These are phyloP conservation scores for Ptyas mucosa DNA, from an alignment of 2,113 vertebrate species.

Conservation along the genomic window DNA sequence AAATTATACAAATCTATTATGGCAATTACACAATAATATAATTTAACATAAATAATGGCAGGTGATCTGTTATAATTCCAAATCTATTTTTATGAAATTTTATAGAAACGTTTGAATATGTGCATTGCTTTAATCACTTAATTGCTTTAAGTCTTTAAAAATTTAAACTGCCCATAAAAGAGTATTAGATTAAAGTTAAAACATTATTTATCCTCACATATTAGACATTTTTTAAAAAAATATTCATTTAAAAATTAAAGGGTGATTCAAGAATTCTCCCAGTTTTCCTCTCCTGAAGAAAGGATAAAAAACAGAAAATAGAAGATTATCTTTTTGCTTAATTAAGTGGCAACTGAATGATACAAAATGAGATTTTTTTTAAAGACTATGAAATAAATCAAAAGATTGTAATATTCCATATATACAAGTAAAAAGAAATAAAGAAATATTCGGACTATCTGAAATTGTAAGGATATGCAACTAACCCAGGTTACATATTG, in stretches of 20 bases:
- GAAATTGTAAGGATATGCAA: not conserved
- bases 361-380: not conserved
- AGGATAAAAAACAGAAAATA: not conserved
- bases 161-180: not conserved
- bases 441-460: not conserved
- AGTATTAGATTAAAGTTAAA: not conserved
- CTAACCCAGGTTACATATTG: not conserved
- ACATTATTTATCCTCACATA: not conserved
- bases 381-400: not conserved
- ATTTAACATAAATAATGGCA: not conserved
- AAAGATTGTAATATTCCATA: not conserved
- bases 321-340: not conserved
- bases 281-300: not conserved
- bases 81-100: not conserved
- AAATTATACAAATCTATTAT: not conserved
- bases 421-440: not conserved
- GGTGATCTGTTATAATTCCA: not conserved
- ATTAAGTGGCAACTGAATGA: not conserved
- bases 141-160: not conserved
- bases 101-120: not conserved
- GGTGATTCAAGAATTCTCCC: not conserved
- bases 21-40: not conserved
- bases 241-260: not conserved
- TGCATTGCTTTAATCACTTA: not conserved
- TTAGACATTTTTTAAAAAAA: not conserved